Evolutionary conservation across 2,113 vertebrate species (phyloP).

Genomic region (Chroicocephalus ridibundus): DNA sequence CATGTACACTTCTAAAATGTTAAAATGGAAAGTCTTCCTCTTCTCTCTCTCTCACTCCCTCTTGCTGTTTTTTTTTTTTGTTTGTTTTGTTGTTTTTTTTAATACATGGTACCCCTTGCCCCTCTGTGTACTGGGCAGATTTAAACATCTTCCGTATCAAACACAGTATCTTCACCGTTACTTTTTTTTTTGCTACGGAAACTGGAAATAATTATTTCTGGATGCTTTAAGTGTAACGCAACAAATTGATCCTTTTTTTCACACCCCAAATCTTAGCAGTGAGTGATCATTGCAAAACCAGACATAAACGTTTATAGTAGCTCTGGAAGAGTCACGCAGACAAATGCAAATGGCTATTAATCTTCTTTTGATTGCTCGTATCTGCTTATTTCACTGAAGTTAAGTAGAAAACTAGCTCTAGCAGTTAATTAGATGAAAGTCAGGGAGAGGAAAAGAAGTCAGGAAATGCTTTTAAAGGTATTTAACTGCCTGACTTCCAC

Average conservation of each 20-base stretch:
- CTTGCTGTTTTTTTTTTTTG: background rate
- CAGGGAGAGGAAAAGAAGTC: background rate
- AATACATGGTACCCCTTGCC: background rate
- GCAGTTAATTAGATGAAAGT: background rate
- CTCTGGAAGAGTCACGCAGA: background rate
- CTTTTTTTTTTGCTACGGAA: background rate
- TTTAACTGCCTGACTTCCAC: background rate
- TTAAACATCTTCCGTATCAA: background rate
- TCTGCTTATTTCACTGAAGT: constrained; percentile 12
- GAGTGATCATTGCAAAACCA: constrained; percentile 15
- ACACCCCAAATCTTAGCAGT: background rate
- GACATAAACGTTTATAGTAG: constrained; percentile 41
- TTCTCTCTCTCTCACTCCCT: background rate
- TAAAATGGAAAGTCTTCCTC: background rate
- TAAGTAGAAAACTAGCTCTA: background rate
- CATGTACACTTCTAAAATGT: background rate
- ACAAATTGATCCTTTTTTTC: background rate
- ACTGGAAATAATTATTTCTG: constrained; percentile 22
- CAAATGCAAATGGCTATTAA: constrained; percentile 2
- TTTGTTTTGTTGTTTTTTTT: background rate
- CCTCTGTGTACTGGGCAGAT: background rate
- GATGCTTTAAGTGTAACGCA: background rate
- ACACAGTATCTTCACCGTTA: background rate
- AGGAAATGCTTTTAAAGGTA: background rate
- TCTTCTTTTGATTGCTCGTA: background rate